Evolutionary conservation across 2,797 vertebrate genomes (phyloP), one percentile per base, ranked within the genome.

Genomic region (Cyclura pinguis): DNA sequence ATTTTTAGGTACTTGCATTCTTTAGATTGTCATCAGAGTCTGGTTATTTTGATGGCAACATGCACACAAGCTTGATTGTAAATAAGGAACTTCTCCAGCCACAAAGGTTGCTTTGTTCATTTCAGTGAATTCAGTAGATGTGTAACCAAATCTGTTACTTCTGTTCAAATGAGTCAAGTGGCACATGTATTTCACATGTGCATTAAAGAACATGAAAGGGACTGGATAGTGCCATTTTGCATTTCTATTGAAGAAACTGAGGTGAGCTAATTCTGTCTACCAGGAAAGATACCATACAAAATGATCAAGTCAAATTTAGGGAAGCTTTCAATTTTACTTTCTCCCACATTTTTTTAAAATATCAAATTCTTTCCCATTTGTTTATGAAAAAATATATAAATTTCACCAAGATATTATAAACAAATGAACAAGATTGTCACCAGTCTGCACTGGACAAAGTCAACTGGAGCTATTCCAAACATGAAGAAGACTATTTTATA

Each of bases 1-100:
- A 9, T 42, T 64, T 47, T 86, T 84, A 92, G 91, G 6, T 13
- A 13, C 4, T 59, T 89, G 2, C 6, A 32, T 86, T n/a, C 57
- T 93, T 87, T 83, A 27, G 76, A 59, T 22, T 78, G 42, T 35
- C 42, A n/a, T 38, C 24, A 42, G 52, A 89, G 57, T 83, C 1
- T 12, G 14, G 32, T 4, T n/a, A 14, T 57, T 74, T 76, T 18
- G 10, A 69, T 29, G 90, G 27, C 13, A 0, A 1, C 42, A 47
- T 6, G 90, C 73, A n/a, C n/a, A 87, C 35, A 62, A 50, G 1
- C 42, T 92, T 72, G 0, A 80, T 0, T 73, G 67, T 1, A 13
- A 5, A 32, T 14, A 24, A 83, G 42, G 32, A 73, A 29, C 35
- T 32, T 6, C 42, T 22, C 52, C 52, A 35, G 13, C 64, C 52